These are phyloP conservation scores for Rhombomys opimus DNA, from an alignment of 2,113 vertebrate species.

Conservation along the genomic window DNA sequence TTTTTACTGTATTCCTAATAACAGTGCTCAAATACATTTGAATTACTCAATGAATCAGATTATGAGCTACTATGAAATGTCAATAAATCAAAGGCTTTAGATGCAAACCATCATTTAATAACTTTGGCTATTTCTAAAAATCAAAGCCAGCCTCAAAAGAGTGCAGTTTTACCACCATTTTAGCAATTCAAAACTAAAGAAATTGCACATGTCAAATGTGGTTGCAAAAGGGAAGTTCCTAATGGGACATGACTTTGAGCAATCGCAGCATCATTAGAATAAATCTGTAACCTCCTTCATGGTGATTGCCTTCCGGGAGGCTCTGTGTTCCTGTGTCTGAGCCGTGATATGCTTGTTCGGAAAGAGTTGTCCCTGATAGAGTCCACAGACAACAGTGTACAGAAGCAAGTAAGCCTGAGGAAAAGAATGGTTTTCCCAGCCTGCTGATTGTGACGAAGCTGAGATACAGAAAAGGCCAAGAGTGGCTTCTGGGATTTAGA, in stretches of 20 bases:
- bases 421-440: neutral
- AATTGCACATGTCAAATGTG: conserved; percentile 60
- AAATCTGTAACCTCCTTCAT: conserved; percentile 52
- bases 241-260: conserved; percentile 55
- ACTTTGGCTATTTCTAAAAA: conserved; percentile 44
- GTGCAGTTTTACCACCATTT: conserved; percentile 29
- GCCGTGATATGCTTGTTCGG: conserved; percentile 36
- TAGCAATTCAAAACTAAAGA: conserved; percentile 58
- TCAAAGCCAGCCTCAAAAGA: conserved; percentile 54
- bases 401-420: neutral
- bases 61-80: conserved; percentile 24
- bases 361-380: conserved; percentile 19
- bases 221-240: conserved; percentile 64
- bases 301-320: conserved; percentile 58
- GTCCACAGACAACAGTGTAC: neutral
- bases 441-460: neutral
- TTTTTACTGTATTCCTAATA: conserved; percentile 43
- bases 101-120: neutral
- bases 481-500: neutral
- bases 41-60: conserved; percentile 43
- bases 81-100: conserved; percentile 35
- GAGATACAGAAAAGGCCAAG: conserved; percentile 22
- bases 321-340: neutral
- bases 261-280: conserved; percentile 54
- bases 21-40: neutral